These are phyloP conservation scores for Hypercompe scribonia DNA, from an alignment of 2,888 invertebrate species.

Conservation along the genomic window DNA sequence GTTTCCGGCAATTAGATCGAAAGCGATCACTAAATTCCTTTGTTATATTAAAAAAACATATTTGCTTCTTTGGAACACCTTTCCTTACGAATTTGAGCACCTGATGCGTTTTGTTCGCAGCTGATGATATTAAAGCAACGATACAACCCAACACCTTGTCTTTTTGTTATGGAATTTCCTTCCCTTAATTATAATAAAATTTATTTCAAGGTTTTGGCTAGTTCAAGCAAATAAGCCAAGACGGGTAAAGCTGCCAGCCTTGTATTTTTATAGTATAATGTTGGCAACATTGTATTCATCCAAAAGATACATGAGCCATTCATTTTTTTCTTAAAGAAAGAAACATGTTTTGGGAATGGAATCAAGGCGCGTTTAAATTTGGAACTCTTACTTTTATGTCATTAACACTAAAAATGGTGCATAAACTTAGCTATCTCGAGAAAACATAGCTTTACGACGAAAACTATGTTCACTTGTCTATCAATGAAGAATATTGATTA, in stretches of 20 bases:
- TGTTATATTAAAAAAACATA: constrained; percentile 64
- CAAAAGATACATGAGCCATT: background rate
- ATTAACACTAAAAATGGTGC: background rate
- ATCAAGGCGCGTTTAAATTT: background rate
- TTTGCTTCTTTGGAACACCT: constrained; percentile 71
- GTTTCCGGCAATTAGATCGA: constrained; percentile 76
- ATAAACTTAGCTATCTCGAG: background rate
- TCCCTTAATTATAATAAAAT: constrained; percentile 66
- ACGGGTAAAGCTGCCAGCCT: constrained; percentile 49
- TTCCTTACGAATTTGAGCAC: constrained; percentile 78
- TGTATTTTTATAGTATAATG: constrained; percentile 25
- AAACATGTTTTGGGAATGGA: background rate
- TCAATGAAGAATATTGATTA: background rate
- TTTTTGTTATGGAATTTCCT: constrained; percentile 79
- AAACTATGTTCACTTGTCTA: background rate
- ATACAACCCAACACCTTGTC: constrained; percentile 72
- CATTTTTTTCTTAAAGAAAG: background rate
- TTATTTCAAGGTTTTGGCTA: constrained; percentile 59
- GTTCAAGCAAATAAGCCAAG: constrained; percentile 53
- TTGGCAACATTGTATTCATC: background rate
- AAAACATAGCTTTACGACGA: background rate
- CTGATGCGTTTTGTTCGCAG: constrained; percentile 67
- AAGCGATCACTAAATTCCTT: constrained; percentile 65
- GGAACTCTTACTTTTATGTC: background rate
- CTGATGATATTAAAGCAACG: constrained; percentile 67